These are phyloP conservation scores for Odontomyia ornata DNA, from an alignment of 2,888 invertebrate genomes.

Conservation along the genomic window DNA sequence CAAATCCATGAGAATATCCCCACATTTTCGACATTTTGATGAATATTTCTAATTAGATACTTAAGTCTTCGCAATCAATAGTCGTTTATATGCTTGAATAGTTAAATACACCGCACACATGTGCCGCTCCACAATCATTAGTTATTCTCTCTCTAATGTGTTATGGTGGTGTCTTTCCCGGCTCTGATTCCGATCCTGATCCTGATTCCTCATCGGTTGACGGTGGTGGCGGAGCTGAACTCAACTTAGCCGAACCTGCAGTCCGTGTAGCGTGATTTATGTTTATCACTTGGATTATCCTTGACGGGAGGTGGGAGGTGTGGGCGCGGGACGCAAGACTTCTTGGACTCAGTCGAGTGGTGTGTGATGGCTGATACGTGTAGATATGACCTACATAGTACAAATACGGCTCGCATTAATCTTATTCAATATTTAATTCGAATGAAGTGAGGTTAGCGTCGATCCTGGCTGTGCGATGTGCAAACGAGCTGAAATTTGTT, in stretches of 20 bases:
- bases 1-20: constrained; percentile 9
- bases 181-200: no score
- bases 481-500: not conserved
- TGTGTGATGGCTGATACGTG: not conserved
- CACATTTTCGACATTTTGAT: constrained; percentile 41
- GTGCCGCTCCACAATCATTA: not conserved
- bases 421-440: constrained; percentile 35
- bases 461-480: not conserved
- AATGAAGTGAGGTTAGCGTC: not conserved
- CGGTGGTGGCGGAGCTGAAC: not conserved
- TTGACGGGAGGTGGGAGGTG: not conserved
- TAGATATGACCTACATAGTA: constrained; percentile 30
- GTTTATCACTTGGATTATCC: constrained; percentile 39
- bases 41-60: constrained; percentile 37
- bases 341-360: not conserved
- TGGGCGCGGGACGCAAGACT: not conserved
- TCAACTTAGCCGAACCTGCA: not conserved
- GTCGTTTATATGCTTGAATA: constrained; percentile 5
- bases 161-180: not conserved
- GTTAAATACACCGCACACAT: not conserved
- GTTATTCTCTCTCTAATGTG: constrained; percentile 1
- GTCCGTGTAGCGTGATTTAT: constrained; percentile 18
- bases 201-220: no score
- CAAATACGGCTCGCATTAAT: constrained; percentile 21
- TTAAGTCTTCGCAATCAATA: constrained; percentile 32